Evolutionary conservation across 2,113 vertebrate species (phyloP).

Genomic region (Prolemur simus): DNA sequence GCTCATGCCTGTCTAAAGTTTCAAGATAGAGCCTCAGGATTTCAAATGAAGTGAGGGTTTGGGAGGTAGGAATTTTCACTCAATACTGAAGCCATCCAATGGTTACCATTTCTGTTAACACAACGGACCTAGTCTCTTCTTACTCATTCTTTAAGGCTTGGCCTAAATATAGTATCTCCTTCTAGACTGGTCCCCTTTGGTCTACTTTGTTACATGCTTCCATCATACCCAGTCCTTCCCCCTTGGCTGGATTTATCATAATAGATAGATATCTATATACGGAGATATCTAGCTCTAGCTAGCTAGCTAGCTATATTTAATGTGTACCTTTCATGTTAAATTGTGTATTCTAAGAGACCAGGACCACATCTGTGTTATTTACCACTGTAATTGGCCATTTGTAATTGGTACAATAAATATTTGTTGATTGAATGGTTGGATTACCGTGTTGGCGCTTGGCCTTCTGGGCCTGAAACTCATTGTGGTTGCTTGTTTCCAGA

Average conservation of each 20-base stretch:
- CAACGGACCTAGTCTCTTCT: neutral
- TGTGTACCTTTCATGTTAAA: neutral
- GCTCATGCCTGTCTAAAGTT: neutral
- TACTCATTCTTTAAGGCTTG: neutral
- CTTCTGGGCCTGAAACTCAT: neutral
- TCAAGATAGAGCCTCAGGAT: neutral
- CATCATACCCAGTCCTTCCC: neutral
- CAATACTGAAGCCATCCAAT: neutral
- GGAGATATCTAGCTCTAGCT: neutral
- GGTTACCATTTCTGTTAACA: neutral
- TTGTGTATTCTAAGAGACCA: neutral
- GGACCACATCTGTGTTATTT: neutral
- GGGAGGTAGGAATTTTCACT: neutral
- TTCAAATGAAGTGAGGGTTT: neutral
- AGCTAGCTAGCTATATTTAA: neutral
- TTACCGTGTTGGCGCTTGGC: neutral
- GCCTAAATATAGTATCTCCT: neutral
- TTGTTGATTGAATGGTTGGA: neutral
- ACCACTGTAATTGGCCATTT: neutral
- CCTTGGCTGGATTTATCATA: neutral
- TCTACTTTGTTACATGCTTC: neutral
- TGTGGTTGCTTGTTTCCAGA: neutral
- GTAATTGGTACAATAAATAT: neutral
- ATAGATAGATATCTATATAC: neutral
- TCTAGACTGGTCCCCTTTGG: neutral